Evolutionary conservation across 2,797 vertebrate genomes (phyloP).

Genomic region (Falco cherrug): DNA sequence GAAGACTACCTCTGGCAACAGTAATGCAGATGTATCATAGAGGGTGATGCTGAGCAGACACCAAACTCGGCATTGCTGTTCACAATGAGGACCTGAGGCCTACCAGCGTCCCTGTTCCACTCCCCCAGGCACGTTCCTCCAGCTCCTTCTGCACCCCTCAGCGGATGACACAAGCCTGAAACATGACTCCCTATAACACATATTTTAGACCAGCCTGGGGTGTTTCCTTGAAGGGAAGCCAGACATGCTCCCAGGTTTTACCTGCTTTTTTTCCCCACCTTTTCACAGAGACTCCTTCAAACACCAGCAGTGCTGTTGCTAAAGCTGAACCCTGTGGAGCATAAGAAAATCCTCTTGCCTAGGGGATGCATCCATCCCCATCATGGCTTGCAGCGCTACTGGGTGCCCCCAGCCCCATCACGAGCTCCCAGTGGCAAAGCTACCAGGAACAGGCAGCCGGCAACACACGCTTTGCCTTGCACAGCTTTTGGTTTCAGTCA

Average conservation of each 20-base stretch:
- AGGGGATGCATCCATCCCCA: neutral
- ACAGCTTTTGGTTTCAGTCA: neutral
- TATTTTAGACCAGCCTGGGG: neutral
- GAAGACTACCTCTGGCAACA: neutral
- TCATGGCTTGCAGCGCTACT: neutral
- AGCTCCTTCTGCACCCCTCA: neutral
- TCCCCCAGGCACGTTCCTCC: neutral
- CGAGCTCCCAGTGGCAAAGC: neutral
- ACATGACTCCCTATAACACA: accelerated
- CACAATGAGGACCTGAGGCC: neutral
- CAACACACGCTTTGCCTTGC: accelerated
- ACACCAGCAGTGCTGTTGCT: neutral
- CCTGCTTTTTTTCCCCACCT: neutral
- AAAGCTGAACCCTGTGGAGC: neutral
- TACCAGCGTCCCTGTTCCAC: neutral
- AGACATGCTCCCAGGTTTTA: neutral
- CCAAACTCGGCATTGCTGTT: neutral
- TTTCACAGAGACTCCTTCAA: neutral
- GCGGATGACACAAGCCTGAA: neutral
- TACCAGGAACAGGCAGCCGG: neutral
- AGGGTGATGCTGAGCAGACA: neutral
- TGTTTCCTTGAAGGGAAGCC: neutral
- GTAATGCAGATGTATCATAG: neutral
- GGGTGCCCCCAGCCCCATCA: neutral
- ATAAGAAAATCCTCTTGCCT: neutral